Evolutionary conservation across 2,797 vertebrate species (phyloP).

Genomic region (Siniperca obscura): DNA sequence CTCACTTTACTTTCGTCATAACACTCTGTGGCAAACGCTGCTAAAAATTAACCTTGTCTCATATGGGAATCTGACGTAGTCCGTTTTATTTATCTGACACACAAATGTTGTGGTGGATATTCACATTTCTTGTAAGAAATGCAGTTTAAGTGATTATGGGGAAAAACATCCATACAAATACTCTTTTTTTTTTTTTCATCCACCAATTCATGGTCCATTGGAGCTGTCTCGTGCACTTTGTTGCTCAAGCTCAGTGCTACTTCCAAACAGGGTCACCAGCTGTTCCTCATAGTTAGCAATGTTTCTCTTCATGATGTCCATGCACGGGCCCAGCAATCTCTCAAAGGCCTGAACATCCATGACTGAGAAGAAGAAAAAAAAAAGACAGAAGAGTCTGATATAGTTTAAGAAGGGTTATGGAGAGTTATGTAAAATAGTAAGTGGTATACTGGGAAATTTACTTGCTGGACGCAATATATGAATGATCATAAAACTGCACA

Average conservation of each 20-base stretch:
- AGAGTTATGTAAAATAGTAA: not conserved
- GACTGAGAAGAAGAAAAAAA: slow-evolving; percentile 80
- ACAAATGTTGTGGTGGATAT: slow-evolving; percentile 69
- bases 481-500: slow-evolving; percentile 24
- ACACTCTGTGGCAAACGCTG: slow-evolving; percentile 53
- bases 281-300: slow-evolving; percentile 99
- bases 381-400: slow-evolving; percentile 20
- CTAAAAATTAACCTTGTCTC: slow-evolving; percentile 42
- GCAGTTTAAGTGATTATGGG: slow-evolving; percentile 67
- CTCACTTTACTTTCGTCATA: slow-evolving; percentile 66
- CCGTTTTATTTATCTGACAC: slow-evolving; percentile 68
- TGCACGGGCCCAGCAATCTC: slow-evolving; percentile 98
- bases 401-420: not conserved
- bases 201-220: slow-evolving; percentile 84
- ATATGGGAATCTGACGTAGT: slow-evolving; percentile 32
- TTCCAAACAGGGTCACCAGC: slow-evolving; percentile 94
- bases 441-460: not conserved
- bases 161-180: slow-evolving; percentile 59
- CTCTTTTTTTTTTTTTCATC: slow-evolving; percentile 69
- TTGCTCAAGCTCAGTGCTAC: slow-evolving; percentile 95
- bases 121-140: slow-evolving; percentile 79
- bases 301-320: slow-evolving; percentile 99
- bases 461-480: not conserved
- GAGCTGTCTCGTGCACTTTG: slow-evolving; percentile 87
- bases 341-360: slow-evolving; percentile 98